Percentiles rank a stretch among this genome's conserved stretches.
Evolutionary conservation across 1,140 invertebrate species (phyloP).

Genomic region (Zaprionus kolodkinae): DNA sequence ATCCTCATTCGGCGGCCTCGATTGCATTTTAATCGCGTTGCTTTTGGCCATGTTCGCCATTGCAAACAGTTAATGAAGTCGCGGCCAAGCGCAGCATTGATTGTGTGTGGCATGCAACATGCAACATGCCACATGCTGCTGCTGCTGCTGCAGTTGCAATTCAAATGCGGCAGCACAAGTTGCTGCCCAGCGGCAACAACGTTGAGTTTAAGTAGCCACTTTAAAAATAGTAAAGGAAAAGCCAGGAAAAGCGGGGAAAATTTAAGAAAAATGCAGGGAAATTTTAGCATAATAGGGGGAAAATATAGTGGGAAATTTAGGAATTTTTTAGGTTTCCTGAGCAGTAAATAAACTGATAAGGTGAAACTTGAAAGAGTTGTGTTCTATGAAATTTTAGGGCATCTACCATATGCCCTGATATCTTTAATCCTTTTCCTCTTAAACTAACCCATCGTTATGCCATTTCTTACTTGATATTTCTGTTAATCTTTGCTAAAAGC

Average conservation of each 20-base stretch:
- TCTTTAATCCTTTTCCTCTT: neutral
- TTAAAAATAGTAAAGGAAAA: neutral
- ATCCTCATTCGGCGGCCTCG: constrained; percentile 10
- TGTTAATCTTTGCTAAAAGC: constrained; percentile 32
- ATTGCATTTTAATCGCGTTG: constrained; percentile 66
- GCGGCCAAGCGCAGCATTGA: constrained; percentile 34
- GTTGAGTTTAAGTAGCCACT: neutral
- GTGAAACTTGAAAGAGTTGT: too few relatives aligned
- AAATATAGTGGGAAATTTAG: neutral
- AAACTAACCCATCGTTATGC: neutral
- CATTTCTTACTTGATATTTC: neutral
- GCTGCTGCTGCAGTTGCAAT: neutral
- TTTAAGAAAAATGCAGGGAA: neutral
- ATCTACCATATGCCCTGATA: neutral
- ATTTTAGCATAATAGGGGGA: too few relatives aligned
- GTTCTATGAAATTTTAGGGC: neutral
- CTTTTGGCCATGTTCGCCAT: constrained; percentile 41
- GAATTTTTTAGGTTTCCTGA: too few relatives aligned
- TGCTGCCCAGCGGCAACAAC: neutral
- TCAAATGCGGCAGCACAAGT: neutral
- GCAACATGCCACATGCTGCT: constrained; percentile 17
- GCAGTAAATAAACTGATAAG: too few relatives aligned
- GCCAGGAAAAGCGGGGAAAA: neutral
- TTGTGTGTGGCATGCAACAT: constrained; percentile 34
- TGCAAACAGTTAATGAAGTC: constrained; percentile 60